These are phyloP conservation scores for Zygothrica quintamaculata DNA, from an alignment of 2,888 invertebrate genomes.

Conservation along the genomic window DNA sequence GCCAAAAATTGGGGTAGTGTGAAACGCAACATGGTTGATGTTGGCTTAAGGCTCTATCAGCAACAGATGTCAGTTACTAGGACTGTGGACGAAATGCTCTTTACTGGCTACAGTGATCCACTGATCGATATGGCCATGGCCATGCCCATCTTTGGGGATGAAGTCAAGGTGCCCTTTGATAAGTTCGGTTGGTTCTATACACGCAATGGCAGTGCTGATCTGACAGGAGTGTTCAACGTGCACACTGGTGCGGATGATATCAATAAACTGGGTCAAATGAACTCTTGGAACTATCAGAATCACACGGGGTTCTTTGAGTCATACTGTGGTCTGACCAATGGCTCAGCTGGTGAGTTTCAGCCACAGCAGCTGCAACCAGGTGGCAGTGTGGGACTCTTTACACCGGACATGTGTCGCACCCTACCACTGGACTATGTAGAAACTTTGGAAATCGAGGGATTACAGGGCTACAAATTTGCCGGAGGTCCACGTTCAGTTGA, in stretches of 20 bases:
- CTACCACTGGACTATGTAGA: conserved; percentile 87
- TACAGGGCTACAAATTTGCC: conserved; percentile 88
- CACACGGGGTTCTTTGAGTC: conserved; percentile 86
- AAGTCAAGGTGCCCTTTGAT: conserved; percentile 88
- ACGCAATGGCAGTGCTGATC: conserved; percentile 90
- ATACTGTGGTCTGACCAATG: conserved; percentile 87
- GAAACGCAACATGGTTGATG: conserved; percentile 87
- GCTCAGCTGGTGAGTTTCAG: conserved; percentile 93
- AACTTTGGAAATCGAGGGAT: conserved; percentile 86
- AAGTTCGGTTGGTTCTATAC: conserved; percentile 94
- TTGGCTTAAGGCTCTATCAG: conserved; percentile 86
- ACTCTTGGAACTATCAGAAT: conserved; percentile 89
- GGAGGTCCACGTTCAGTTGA: conserved; percentile 88
- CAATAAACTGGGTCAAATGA: conserved; percentile 88
- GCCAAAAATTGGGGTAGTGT: conserved; percentile 87
- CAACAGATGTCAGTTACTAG: conserved; percentile 87
- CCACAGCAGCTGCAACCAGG: conserved; percentile 87
- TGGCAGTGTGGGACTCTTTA: conserved; percentile 87
- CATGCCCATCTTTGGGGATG: conserved; percentile 86
- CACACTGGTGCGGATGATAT: conserved; percentile 88
- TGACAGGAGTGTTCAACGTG: conserved; percentile 92
- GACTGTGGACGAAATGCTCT: conserved; percentile 89
- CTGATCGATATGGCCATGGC: conserved; percentile 88
- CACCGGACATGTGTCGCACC: conserved; percentile 91
- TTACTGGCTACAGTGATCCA: conserved; percentile 92